Evolutionary conservation across 2,888 invertebrate species (phyloP).

Genomic region (Dicyrtomina minuta): DNA sequence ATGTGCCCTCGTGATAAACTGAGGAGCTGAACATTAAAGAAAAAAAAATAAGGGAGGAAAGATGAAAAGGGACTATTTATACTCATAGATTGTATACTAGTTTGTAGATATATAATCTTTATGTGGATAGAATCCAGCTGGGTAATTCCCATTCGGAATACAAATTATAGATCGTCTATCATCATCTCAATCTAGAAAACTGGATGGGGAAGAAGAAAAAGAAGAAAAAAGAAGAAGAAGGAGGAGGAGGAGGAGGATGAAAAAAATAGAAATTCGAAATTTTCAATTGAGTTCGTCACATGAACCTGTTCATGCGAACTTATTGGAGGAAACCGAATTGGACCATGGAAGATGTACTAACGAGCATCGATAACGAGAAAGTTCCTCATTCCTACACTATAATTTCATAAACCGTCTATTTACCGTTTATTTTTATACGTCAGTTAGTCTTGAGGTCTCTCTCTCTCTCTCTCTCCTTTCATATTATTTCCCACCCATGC

Average conservation of each 20-base stretch:
- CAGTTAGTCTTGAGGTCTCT: not conserved
- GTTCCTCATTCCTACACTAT: conserved; percentile 5
- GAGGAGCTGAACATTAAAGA: too few species aligned
- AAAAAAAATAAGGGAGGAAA: not conserved
- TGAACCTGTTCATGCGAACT: conserved; percentile 10
- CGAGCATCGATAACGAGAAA: not conserved
- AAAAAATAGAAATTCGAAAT: conserved; percentile 6
- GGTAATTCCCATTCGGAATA: too few species aligned
- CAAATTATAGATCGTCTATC: too few species aligned
- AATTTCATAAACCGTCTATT: conserved; percentile 5
- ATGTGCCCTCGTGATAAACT: too few species aligned
- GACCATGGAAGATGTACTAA: not conserved
- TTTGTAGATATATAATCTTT: too few species aligned
- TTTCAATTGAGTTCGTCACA: conserved; percentile 8
- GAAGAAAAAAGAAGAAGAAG: not conserved
- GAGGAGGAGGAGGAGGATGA: not conserved
- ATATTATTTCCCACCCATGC: too few species aligned
- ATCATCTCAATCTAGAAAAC: not conserved
- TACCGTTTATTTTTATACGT: not conserved
- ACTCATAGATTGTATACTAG: too few species aligned
- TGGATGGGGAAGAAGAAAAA: not conserved
- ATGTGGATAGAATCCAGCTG: too few species aligned
- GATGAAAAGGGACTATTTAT: not conserved
- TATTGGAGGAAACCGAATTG: conserved; percentile 7
- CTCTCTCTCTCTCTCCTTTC: not conserved